A percentile compares a stretch with the other conserved stretches of the same genome.
phyloP scores from a whole-genome alignment of 2,797 vertebrate genomes.

The Chaetodon trifasciatus region DNA sequence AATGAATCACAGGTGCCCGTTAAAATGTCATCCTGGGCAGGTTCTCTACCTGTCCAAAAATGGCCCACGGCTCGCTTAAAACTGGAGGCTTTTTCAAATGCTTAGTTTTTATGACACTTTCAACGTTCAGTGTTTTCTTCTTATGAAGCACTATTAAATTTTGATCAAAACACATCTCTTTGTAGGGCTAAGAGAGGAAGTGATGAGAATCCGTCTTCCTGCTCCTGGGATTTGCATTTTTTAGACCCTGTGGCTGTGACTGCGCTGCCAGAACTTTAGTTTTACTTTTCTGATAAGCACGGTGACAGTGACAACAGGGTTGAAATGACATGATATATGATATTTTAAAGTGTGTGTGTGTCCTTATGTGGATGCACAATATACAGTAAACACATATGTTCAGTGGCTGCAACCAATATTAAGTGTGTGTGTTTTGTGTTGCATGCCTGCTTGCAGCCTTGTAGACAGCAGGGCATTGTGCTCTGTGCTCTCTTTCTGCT shows the following conservation, averaged over 20 bases:
- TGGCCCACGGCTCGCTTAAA: constrained; percentile 15
- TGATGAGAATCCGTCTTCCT: constrained; percentile 69
- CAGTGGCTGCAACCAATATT: constrained; percentile 38
- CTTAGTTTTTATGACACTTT: constrained; percentile 29
- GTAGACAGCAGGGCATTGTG: constrained; percentile 54
- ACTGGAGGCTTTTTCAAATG: not conserved
- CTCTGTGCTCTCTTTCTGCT: constrained; percentile 56
- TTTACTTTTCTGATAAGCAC: constrained; percentile 61
- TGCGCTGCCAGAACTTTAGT: constrained; percentile 58
- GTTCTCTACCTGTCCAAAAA: constrained; percentile 51
- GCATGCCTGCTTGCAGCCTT: constrained; percentile 42
- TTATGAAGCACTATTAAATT: constrained; percentile 56
- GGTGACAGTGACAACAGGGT: constrained; percentile 45
- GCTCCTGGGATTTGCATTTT: constrained; percentile 70
- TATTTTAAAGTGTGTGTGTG: constrained; percentile 37
- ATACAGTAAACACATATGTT: constrained; percentile 56
- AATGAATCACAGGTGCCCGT: constrained; percentile 83
- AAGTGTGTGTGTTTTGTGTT: constrained; percentile 37
- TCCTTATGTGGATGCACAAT: constrained; percentile 41
- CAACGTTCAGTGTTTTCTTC: constrained; percentile 21
- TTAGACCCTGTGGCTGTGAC: constrained; percentile 51
- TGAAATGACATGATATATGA: constrained; percentile 39
- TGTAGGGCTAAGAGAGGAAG: constrained; percentile 64
- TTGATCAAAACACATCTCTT: constrained; percentile 69
- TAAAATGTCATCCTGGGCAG: constrained; percentile 76